phyloP scores from a whole-genome alignment of 2,888 invertebrate genomes.

The Halocaridina rubra region DNA sequence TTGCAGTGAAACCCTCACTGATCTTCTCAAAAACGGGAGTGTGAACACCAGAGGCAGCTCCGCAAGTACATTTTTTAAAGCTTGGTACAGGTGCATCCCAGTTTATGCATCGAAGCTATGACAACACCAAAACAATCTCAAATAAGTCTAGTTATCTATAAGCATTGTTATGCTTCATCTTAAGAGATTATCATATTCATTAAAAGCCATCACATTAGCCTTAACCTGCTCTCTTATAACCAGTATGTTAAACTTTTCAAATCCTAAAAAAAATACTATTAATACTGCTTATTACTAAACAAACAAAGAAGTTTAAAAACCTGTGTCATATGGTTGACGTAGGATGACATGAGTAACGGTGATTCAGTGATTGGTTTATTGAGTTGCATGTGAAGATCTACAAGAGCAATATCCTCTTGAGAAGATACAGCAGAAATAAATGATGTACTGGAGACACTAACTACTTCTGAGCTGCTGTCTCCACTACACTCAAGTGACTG shows the following conservation, averaged over 20 bases:
- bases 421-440: conserved; percentile 89
- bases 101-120: conserved; percentile 77
- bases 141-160: too few species aligned
- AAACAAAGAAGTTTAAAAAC: conserved; percentile 68
- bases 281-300: neutral
- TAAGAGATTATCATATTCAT: neutral
- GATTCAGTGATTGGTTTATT: conserved; percentile 93
- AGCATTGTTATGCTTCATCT: too few species aligned
- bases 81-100: conserved; percentile 73
- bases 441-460: conserved; percentile 66
- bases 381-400: conserved; percentile 94
- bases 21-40: conserved; percentile 77
- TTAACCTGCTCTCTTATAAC: too few species aligned
- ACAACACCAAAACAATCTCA: too few species aligned
- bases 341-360: conserved; percentile 93
- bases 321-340: conserved; percentile 91
- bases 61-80: conserved; percentile 68
- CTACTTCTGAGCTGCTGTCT: conserved; percentile 59
- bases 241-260: too few species aligned
- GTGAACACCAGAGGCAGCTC: neutral
- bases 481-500: conserved; percentile 28
- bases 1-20: conserved; percentile 77
- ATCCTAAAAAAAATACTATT: too few species aligned
- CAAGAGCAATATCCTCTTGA: conserved; percentile 90
- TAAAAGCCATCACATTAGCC: too few species aligned